Evolutionary conservation across 2,797 vertebrate genomes (phyloP).

Genomic region (Mus spretus): DNA sequence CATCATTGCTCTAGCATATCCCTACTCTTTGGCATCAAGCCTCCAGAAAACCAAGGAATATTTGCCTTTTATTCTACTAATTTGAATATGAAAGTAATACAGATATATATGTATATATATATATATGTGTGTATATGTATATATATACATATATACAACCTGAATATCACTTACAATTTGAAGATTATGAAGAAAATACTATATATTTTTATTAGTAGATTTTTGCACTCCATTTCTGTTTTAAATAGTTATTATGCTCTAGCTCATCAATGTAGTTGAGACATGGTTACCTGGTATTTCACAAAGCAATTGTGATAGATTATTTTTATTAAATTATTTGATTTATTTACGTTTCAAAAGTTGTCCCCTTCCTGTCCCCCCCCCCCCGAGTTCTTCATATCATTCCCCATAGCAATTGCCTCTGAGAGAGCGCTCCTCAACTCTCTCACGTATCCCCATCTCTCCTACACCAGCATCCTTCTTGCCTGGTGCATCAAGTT

Average conservation of each 20-base stretch:
- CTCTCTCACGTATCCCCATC: no score
- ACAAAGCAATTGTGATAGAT: background rate
- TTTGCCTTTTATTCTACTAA: constrained; percentile 6
- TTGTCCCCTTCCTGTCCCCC: no score
- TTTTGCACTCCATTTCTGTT: constrained; percentile 25
- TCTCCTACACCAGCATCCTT: no score
- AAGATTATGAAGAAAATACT: background rate
- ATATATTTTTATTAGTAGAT: background rate
- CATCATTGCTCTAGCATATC: no score
- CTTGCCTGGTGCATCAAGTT: no score
- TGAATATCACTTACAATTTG: background rate
- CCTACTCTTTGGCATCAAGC: no score
- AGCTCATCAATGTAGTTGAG: background rate
- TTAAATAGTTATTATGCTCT: constrained; percentile 9
- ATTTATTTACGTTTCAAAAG: no score
- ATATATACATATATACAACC: background rate
- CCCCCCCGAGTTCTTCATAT: no score
- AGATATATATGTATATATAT: no score
- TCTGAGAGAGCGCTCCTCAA: no score
- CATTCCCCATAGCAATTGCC: no score
- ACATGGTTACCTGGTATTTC: constrained; percentile 42
- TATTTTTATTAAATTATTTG: background rate
- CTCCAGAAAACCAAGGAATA: background rate
- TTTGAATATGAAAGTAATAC: background rate
- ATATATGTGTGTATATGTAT: no score